Percentiles rank a stretch among this genome's conserved stretches.
Conservation (phyloP, 2,797 vertebrate genomes). For the Lepus oiostolus region DNA sequence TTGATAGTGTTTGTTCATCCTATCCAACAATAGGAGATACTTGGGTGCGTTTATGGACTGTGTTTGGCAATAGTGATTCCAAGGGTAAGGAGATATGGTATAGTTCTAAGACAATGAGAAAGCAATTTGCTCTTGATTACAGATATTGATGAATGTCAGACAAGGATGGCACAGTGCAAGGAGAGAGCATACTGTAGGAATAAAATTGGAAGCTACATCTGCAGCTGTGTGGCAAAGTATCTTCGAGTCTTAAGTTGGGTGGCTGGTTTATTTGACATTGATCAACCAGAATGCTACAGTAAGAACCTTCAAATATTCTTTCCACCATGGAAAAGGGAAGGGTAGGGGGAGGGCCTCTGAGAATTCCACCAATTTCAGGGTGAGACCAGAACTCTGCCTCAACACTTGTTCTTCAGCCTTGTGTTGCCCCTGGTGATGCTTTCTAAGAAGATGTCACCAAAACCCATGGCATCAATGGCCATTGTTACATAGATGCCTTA, state of each 20-base stretch:
- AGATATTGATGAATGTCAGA: constrained; percentile 70
- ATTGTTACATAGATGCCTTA: neutral
- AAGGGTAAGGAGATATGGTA: neutral
- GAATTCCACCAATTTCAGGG: neutral
- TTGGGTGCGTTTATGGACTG: neutral
- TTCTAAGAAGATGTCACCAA: neutral
- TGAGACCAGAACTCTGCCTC: neutral
- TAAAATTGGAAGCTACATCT: neutral
- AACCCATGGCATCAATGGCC: neutral
- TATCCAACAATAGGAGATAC: neutral
- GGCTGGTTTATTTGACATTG: fast-evolving
- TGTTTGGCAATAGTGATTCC: neutral
- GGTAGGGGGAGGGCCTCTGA: neutral
- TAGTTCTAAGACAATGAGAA: neutral
- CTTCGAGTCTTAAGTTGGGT: fast-evolving
- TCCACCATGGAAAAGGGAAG: neutral
- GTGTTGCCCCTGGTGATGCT: neutral
- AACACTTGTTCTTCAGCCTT: neutral
- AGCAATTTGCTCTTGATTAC: constrained; percentile 8
- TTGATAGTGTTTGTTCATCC: neutral
- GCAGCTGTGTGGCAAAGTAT: neutral
- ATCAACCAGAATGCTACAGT: neutral
- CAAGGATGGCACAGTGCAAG: neutral
- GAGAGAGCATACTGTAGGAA: neutral
- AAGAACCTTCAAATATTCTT: neutral